Conservation (phyloP, 2,113 vertebrate genomes). For the Trogon surrucura region DNA sequence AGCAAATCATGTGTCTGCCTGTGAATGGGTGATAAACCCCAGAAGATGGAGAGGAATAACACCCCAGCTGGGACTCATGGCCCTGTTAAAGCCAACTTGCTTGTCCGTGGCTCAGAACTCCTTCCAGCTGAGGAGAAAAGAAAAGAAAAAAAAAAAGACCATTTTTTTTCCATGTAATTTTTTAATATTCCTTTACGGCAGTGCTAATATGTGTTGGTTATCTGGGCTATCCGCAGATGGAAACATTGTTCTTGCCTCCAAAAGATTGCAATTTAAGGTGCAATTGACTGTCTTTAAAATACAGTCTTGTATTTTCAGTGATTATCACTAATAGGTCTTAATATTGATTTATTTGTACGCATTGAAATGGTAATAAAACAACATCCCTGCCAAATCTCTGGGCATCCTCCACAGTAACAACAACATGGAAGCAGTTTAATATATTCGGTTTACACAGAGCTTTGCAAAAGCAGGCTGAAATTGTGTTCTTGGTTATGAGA, state of each 20-base stretch:
- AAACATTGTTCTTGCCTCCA: not conserved
- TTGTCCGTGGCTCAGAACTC: not conserved
- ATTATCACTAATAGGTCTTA: conserved; percentile 32
- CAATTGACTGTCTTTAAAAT: not conserved
- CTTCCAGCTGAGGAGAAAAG: not conserved
- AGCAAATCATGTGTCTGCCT: not conserved
- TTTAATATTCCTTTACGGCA: not conserved
- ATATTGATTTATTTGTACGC: conserved; percentile 34
- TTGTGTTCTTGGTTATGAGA: not conserved
- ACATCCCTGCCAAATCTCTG: not conserved
- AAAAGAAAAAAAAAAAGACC: not conserved
- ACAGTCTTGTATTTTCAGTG: not conserved
- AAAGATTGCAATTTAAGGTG: not conserved
- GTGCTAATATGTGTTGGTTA: not conserved
- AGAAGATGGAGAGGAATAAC: not conserved
- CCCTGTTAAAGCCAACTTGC: not conserved
- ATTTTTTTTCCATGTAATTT: not conserved
- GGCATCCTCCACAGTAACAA: not conserved
- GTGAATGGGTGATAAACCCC: not conserved
- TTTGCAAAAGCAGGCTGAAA: not conserved
- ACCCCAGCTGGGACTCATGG: not conserved
- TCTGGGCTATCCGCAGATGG: not conserved
- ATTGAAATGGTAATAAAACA: not conserved
- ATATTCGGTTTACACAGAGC: not conserved
- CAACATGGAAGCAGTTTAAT: not conserved